Evolutionary conservation across 2,113 vertebrate genomes (phyloP), one percentile per base, ranked within the genome.

Genomic region (Irena cyanogastra): DNA sequence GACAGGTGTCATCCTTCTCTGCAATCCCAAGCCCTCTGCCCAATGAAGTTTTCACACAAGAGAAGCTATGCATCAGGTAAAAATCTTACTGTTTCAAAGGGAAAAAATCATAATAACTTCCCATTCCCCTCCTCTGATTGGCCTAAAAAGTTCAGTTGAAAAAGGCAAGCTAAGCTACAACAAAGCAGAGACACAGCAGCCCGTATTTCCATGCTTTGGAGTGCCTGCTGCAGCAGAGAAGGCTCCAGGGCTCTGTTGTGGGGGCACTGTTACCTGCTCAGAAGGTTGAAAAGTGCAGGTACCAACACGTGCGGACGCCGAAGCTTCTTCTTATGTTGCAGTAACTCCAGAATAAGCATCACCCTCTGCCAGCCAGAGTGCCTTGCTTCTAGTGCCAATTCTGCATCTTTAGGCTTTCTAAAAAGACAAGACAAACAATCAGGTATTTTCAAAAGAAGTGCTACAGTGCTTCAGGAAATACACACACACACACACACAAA

Each of bases 321-420:
- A 33, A 99, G 98, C 83, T 99, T 99, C 98, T 99, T 99, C 97
- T 99, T 99, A 95, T 99, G 98, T 92, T 99, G 99, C 77, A 99
- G 97, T 59, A 99, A 97, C 95, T 99, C 99, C 93, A 99, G 97
- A 96, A 99, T 99, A 68, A 99, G 98, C 4, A 99, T 99, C 74
- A 98, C 98, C 61, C 99, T 98, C 79, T 97, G 98, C 99, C 99
- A 99, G 61, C 97, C 97, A 75, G 98, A 97, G 7, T 88, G 87
- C 82, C 77, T 98, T n/a, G 94, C 82, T 76, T 98, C 98, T 42
- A 96, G 94, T 39, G 71, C 71, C 11, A 47, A 52, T 13, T 93
- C 96, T 8, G 89, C 45, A 71, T 97, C 98, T 87, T 97, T 98
- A 23, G 96, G 94, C 94, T 98, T 99, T 97, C 99, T 99, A 28